These are phyloP conservation scores for Cavia aperea DNA, from an alignment of 2,113 vertebrate genomes.

Conservation along the genomic window DNA sequence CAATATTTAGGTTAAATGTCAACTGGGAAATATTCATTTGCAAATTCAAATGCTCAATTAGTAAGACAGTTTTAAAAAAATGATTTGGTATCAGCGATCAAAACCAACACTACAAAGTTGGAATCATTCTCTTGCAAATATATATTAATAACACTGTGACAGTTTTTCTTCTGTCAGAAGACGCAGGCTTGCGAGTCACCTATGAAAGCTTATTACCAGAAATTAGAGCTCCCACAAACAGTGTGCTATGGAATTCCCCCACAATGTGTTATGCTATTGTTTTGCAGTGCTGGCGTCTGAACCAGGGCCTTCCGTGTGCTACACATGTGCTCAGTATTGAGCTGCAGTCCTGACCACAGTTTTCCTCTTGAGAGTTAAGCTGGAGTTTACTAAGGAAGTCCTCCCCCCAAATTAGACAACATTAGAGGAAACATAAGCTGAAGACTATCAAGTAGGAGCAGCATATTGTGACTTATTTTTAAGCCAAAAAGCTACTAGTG, in stretches of 20 bases:
- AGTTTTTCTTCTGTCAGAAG: neutral
- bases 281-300: neutral
- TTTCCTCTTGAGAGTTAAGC: neutral
- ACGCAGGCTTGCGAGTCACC: neutral
- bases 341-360: neutral
- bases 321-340: neutral
- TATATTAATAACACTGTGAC: neutral
- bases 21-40: neutral
- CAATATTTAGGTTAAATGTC: constrained; percentile 6
- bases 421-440: neutral
- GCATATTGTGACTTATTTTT: neutral
- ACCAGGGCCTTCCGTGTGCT: neutral
- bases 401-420: neutral
- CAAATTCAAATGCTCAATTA: neutral
- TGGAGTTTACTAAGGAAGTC: neutral
- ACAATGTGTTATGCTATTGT: neutral
- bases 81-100: neutral
- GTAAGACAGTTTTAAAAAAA: neutral
- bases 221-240: neutral
- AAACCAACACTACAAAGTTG: neutral
- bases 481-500: neutral
- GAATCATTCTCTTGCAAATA: neutral
- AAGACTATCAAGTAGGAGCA: neutral
- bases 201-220: neutral
- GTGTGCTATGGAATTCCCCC: neutral